Evolutionary conservation across 2,888 invertebrate genomes (phyloP), one percentile per base, ranked within the genome.

Genomic region (Galerucella nymphaeae): DNA sequence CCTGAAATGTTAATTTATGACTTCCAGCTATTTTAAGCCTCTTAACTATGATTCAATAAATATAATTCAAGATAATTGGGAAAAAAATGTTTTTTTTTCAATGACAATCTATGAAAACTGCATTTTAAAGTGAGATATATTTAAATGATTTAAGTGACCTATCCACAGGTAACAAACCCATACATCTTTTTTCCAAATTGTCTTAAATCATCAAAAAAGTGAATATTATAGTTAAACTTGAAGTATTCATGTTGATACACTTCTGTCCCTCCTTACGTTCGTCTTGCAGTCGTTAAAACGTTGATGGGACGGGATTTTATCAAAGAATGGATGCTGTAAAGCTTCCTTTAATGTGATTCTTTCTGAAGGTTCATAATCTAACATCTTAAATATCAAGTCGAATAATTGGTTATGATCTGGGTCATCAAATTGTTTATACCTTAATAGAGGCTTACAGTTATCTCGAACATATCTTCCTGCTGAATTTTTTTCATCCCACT

Each of bases 381-480:
- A 89, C 99, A 99, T 99, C 86, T 93, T 92, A 83, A 93, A 92
- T 81, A 99, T 93, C 84, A 99, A 90, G 86, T 98, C 97, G 87
- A 99, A 99, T 84, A 99, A 89, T 85, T 95, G 93, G 77, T 94
- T 91, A 87, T 98, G 95, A 83, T 99, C 98, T 80, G 94, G 93
- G 82, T 95, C 94, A 81, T 96, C 96, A 83, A 90, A 92, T 84
- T 93, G 90, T 87, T 96, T 91, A 88, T 97, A 97, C 87, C 97
- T 93, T 89, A 92, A 89, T 80, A 99, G 88, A 69, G 98, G 98
- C 90, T 97, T 98, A 89, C 99, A 99, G 87, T 98, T 98, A 87
- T 98, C 97, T 82, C 97, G 91, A 55, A 99, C 99, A 86, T 99
- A 99, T 88, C 97, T 93, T 70, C 98, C 99, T 74, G 97, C 96